Base-by-base conservation (phyloP, 92 coral and sea anemone genomes). In the Scolanthus callimorphus region DNA sequence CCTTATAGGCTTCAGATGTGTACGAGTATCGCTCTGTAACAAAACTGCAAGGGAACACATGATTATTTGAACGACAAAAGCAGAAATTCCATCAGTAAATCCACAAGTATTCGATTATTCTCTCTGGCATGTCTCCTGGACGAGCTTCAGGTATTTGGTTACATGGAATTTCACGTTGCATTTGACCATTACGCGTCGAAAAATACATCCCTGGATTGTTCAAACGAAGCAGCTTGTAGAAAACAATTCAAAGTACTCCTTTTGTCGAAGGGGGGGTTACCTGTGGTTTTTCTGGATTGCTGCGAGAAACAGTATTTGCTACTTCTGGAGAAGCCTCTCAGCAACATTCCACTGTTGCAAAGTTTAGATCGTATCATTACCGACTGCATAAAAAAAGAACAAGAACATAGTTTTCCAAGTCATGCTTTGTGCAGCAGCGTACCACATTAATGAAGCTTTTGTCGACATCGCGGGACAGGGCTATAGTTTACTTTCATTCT, bases 391-490 rank as follows among this genome's bases (percentile, higher is more conserved):
- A 6, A 15, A 57, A 23, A 27, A 21, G 58, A 28, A 17, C 47
- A 70, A 59, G 64, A 48, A 46, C 34, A 27, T 31, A 47, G 38
- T 27, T 53, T 25, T 30, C 15, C 57, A 31, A 63, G 66, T 46
- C 15, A 25, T 27, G 67, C 34, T 29, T 31, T 70, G 34, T 34
- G 66, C 27, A 49, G 31, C 20, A 29, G 49, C 43, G 27, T 46
- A 27, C 39, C 46, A 25, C 77, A 29, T 19, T 70, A 2, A 27
- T 70, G 59, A 59, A 70, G 46, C 41, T 69, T 29, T 44, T 69
- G 67, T 69, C 76, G 13, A 29, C 76, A 37, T 34, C 76, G 50
- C 56, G 41, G 55, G 76, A 69, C 30, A 69, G 76, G 58, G 76
- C 55, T 21, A 69, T 58, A 12, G 47, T 69, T n/a, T 25, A 67